These are phyloP conservation scores for Theodoxus fluviatilis DNA, from an alignment of 2,888 invertebrate genomes.

Conservation along the genomic window DNA sequence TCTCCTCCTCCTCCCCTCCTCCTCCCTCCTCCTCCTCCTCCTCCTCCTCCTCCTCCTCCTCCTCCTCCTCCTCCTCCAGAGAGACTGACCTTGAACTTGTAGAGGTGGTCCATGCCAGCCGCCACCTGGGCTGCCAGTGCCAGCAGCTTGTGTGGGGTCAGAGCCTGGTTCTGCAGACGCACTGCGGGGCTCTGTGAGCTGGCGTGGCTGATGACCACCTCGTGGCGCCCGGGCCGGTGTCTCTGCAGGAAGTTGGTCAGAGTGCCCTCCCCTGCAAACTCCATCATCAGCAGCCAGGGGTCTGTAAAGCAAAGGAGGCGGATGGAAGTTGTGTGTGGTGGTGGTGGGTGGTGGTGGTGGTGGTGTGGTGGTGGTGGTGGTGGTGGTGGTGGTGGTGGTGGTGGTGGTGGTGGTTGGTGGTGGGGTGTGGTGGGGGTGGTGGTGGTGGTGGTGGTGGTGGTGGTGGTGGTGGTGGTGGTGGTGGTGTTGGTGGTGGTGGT, in stretches of 20 bases:
- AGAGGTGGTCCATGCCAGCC: conserved; percentile 51
- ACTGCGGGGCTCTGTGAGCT: conserved; percentile 40
- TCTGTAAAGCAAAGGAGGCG: conserved; percentile 35
- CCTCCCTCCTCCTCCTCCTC: too few species aligned
- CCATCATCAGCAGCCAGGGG: conserved; percentile 56
- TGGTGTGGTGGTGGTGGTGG: too few species aligned
- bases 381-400: too few species aligned
- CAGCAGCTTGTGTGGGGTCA: conserved; percentile 49
- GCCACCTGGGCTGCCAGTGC: conserved; percentile 49
- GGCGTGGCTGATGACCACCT: conserved; percentile 46
- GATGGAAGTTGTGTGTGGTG: background rate
- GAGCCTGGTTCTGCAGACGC: conserved; percentile 42
- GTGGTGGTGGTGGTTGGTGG: too few species aligned
- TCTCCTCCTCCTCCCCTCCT: too few species aligned
- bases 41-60: too few species aligned
- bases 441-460: too few species aligned
- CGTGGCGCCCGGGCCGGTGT: conserved; percentile 48
- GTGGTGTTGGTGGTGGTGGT: too few species aligned
- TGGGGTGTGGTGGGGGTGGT: too few species aligned
- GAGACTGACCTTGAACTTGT: conserved; percentile 49
- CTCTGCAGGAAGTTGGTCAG: conserved; percentile 50
- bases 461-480: too few species aligned
- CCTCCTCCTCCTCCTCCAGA: too few species aligned
- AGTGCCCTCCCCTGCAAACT: conserved; percentile 52
- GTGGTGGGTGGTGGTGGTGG: too few species aligned